Evolutionary conservation across 2,888 invertebrate species (phyloP), one percentile per base, ranked within the genome.

Genomic region (Crocallis elinguaria): DNA sequence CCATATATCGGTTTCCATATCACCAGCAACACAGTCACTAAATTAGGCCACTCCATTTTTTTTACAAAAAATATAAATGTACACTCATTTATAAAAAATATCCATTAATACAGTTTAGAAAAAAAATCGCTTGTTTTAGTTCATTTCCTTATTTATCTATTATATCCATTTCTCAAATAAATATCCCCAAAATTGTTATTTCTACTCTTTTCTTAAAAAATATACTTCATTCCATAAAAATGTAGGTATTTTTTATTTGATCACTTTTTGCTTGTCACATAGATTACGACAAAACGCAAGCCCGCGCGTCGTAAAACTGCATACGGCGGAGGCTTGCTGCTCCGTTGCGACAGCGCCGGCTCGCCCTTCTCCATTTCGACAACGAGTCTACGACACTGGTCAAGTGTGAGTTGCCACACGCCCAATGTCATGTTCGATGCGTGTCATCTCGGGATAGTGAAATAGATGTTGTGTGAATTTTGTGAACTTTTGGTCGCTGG

Each of bases 11-110:
- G 48, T 56, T 60, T 60, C 21, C 65, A 60, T n/a, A 64, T 50
- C 50, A 64, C 38, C 7, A 70, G 13, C n/a, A 60, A 19, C 36
- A 63, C 50, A 37, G 59, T 39, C 60, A 75, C 45, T 38, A 29
- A 29, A 14, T 42, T 41, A 53, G 51, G 59, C 62, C 69, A 69
- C 53, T 23, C 25, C 64, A 64, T 60, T 23, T 39, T 37, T 9
- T 17, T 23, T 27, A 25, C 17, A 29, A 29, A n/a, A 11, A 11
- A 21, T 21, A n/a, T 33, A 12, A 23, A 16, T 33, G 9, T n/a
- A 9, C 23, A 33, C 30, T 9, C 17, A 41, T 49, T 23, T 0
- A 38, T 6, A n/a, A 48, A 33, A 16, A 35, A 6, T n/a, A 35
- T 7, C 12, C 13, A 1, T 32, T 32, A 3, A n/a, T n/a, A n/a